Percentiles rank a stretch among this genome's conserved stretches.
Conservation (phyloP, 2,888 invertebrate species). For the Phortica magna region DNA sequence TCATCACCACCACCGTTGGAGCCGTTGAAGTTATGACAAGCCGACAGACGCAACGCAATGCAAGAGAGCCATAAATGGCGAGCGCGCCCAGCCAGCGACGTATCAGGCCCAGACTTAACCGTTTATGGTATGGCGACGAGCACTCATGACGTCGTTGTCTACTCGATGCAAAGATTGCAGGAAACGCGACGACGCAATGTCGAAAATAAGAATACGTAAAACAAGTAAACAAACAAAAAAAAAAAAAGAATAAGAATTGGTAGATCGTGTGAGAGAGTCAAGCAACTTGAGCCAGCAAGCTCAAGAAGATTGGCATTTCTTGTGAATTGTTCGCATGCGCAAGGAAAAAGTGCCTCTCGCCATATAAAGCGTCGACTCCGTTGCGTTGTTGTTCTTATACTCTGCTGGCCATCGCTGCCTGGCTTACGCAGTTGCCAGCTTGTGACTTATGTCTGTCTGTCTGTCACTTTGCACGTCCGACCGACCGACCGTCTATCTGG, state of each 20-base stretch:
- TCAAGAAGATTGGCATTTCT: conserved; percentile 32
- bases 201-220: not conserved
- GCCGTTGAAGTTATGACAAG: conserved; percentile 63
- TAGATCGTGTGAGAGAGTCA: conserved; percentile 11
- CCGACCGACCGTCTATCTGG: not conserved
- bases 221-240: conserved; percentile 59
- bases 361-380: conserved; percentile 1
- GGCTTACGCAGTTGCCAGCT: conserved; percentile 26
- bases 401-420: not conserved
- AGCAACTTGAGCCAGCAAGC: not conserved
- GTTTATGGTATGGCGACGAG: conserved; percentile 26
- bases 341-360: conserved; percentile 14
- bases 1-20: conserved; percentile 52
- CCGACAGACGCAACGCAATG: conserved; percentile 45
- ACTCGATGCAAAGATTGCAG: conserved; percentile 33
- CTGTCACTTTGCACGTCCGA: conserved; percentile 4
- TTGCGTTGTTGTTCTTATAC: not conserved
- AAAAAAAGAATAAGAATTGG: not conserved
- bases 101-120: conserved; percentile 51
- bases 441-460: conserved; percentile 22
- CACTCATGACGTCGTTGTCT: not conserved
- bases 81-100: conserved; percentile 66
- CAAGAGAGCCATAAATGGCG: conserved; percentile 60
- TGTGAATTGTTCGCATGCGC: conserved; percentile 17
- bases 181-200: conserved; percentile 60